Evolutionary conservation across 1,140 invertebrate species (phyloP), one percentile per base, ranked within the genome.

Genomic region (Dreissena rostriformis): DNA sequence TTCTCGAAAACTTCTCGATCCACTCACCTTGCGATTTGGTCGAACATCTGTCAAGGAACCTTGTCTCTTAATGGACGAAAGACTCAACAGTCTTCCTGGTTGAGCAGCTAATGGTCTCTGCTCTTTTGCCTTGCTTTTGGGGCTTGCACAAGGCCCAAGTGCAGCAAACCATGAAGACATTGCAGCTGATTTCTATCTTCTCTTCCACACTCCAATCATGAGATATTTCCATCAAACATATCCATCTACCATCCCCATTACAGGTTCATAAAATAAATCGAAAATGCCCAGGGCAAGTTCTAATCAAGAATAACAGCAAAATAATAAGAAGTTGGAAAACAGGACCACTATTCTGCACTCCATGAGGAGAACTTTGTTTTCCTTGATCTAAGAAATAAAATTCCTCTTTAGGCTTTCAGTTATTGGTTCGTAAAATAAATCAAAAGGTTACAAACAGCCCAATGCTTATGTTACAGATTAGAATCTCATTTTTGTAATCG

Each of bases 81-180:
- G 55, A 26, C 39, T 77, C 52, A 68, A 55, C 5, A 66, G 73
- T 55, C 39, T 84, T 22, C 51, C 53, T 10, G 24, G 52, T 22
- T 57, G 66, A 5, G 71, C 28, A n/a, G 11, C 63, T 61, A 76
- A 65, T 63, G 61, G 26, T 76, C 70, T 76, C 7, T 65, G 73
- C 51, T 83, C 81, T 63, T 83, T 83, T 57, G 67, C 55, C 51
- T 77, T 84, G 39, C 82, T 84, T 51, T 84, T 84, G 15, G 82
- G 82, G 53, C 82, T 84, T 11, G 82, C 82, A 63, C 82, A 84
- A 1, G 74, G 82, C 28, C 82, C 82, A 63, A 84, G 28, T n/a
- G 82, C 82, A 68, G 82, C 82, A 19, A 84, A 39, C 82, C 82
- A 84, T 8, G 82, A 84, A 26, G 74, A 77, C 67, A 78, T 84